A percentile compares a stretch with the other conserved stretches of the same genome.
phyloP scores from a whole-genome alignment of 2,888 invertebrate species.

The Trissoscelio sp. region DNA sequence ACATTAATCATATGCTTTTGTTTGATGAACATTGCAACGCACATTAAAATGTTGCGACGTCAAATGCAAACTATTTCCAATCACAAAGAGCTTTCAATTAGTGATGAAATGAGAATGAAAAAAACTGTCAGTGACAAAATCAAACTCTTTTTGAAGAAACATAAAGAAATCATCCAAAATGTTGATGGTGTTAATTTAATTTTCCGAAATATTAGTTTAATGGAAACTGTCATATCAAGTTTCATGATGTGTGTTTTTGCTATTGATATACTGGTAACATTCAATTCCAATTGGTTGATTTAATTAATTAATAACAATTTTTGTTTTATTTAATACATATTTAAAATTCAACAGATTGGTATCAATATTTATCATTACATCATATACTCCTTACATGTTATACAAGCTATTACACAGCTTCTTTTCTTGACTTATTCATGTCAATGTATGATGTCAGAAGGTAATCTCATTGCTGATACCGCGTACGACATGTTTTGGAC shows the following conservation, averaged over 20 bases:
- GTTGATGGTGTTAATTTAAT: not conserved
- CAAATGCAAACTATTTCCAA: not conserved
- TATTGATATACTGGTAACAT: not conserved
- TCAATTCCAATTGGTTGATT: no score
- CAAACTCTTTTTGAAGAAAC: not conserved
- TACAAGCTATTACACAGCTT: no score
- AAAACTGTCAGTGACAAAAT: not conserved
- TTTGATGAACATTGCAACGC: not conserved
- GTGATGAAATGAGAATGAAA: not conserved
- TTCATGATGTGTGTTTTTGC: not conserved
- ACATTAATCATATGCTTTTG: not conserved
- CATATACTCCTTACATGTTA: no score
- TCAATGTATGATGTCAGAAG: no score
- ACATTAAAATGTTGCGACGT: not conserved
- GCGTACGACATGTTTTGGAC: no score
- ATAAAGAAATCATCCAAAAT: not conserved
- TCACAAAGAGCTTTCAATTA: not conserved
- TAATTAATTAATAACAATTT: no score
- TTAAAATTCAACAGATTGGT: no score
- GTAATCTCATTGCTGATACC: no score
- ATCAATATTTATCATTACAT: no score
- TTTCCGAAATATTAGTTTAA: not conserved
- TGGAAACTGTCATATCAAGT: not conserved
- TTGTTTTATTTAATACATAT: no score
- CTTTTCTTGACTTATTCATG: no score